Evolutionary conservation across 2,113 vertebrate genomes (phyloP).

Genomic region (Artemisiospiza belli): DNA sequence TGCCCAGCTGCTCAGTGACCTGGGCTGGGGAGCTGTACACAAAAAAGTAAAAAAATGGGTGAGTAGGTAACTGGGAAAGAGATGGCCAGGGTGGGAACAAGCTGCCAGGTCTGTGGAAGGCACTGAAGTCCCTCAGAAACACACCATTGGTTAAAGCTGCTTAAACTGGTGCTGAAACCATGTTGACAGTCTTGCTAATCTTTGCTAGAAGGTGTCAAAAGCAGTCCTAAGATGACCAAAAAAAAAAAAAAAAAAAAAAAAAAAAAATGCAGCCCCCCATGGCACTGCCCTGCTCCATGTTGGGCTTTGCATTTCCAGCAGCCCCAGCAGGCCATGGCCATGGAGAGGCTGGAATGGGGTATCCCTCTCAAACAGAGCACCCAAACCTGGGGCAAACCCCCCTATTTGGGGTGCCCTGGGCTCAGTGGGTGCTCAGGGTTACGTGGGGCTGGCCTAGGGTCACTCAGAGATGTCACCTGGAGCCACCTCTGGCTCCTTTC

Average conservation of each 20-base stretch:
- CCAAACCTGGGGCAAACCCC: neutral
- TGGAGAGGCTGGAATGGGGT: neutral
- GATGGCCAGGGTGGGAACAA: neutral
- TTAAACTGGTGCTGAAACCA: neutral
- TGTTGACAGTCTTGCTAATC: rapidly evolving
- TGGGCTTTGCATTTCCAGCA: rapidly evolving
- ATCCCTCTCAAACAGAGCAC: neutral
- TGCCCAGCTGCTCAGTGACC: neutral
- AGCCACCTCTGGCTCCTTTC: neutral
- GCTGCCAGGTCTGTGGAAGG: neutral
- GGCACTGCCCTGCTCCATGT: neutral
- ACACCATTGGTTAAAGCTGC: rapidly evolving
- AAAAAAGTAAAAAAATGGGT: neutral
- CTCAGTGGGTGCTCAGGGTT: neutral
- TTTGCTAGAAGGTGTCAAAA: neutral
- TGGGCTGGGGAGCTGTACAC: neutral
- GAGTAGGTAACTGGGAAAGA: neutral
- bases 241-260: neutral
- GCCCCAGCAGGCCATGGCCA: neutral
- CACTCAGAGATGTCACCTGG: neutral
- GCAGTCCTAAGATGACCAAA: neutral
- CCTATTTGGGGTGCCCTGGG: neutral
- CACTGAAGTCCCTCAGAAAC: neutral
- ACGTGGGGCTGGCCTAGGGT: rapidly evolving
- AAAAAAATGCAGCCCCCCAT: neutral